Conservation (phyloP, 1,140 invertebrate species). For the Solenopsis invicta region DNA sequence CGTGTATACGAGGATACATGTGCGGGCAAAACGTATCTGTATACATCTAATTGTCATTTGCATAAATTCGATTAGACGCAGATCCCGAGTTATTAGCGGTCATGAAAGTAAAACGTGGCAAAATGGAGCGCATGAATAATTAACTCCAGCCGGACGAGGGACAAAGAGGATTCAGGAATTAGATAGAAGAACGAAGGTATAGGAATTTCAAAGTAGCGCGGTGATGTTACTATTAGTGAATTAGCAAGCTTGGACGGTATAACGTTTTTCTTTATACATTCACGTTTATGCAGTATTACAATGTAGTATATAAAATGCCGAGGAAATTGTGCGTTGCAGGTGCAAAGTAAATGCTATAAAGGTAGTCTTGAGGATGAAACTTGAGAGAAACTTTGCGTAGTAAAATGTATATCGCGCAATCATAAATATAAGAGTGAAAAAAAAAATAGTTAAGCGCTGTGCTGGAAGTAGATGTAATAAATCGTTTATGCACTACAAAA, state of each 20-base stretch:
- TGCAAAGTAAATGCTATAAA: not conserved
- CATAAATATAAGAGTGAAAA: constrained; percentile 3
- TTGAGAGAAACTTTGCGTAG: not conserved
- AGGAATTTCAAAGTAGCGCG: constrained; percentile 35
- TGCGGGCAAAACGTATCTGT: constrained; percentile 59
- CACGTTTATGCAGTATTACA: not conserved
- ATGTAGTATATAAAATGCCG: not conserved
- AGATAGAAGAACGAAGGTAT: constrained; percentile 7
- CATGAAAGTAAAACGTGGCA: constrained; percentile 81
- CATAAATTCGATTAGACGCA: constrained; percentile 81
- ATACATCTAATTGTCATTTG: constrained; percentile 80
- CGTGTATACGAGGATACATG: constrained; percentile 6
- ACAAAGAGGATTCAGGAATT: constrained; percentile 55
- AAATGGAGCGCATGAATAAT: constrained; percentile 80
- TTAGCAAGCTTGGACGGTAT: not conserved
- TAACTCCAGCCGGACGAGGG: constrained; percentile 55
- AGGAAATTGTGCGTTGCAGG: not conserved
- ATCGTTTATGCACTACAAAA: constrained; percentile 21
- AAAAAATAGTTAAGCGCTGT: constrained; percentile 5
- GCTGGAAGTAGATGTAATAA: not conserved
- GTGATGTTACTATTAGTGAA: constrained; percentile 38
- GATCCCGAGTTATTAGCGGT: constrained; percentile 79
- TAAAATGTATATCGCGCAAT: not conserved
- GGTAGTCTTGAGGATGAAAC: not conserved
- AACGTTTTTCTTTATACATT: not conserved